Conservation (phyloP, 2,797 vertebrate genomes). For the Chaetophractus vellerosus region DNA sequence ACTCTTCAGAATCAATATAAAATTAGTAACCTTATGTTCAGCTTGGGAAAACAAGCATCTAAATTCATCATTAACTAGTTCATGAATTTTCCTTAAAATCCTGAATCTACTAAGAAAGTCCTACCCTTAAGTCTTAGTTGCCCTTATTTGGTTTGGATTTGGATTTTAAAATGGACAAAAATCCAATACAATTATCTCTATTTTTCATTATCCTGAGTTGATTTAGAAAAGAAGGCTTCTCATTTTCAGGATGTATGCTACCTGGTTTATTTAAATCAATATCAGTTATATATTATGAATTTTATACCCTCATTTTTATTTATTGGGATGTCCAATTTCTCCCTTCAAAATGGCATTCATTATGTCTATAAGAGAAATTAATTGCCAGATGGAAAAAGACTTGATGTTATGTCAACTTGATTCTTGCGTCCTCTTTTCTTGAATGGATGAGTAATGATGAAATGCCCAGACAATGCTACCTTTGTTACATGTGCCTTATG, state of each 20-base stretch:
- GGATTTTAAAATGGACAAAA: not conserved
- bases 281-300: not conserved
- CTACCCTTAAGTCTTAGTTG: constrained; percentile 23
- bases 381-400: not conserved
- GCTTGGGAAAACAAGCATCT: not conserved
- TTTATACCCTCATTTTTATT: constrained; percentile 34
- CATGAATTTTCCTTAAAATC: constrained; percentile 45
- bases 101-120: not conserved
- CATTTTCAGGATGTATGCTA: not conserved
- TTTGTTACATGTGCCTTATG: not conserved
- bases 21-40: not conserved
- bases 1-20: not conserved
- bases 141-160: constrained; percentile 3
- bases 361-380: not conserved
- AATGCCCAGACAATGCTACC: not conserved
- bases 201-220: constrained; percentile 34
- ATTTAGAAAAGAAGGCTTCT: not conserved
- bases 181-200: not conserved
- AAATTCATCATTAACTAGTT: not conserved
- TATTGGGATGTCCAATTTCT: constrained; percentile 11
- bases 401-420: not conserved
- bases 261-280: constrained; percentile 5
- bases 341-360: not conserved
- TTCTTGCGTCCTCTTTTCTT: not conserved
- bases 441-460: not conserved